Base-by-base conservation (phyloP, 1,140 invertebrate genomes). In the Sycophila sp. region DNA sequence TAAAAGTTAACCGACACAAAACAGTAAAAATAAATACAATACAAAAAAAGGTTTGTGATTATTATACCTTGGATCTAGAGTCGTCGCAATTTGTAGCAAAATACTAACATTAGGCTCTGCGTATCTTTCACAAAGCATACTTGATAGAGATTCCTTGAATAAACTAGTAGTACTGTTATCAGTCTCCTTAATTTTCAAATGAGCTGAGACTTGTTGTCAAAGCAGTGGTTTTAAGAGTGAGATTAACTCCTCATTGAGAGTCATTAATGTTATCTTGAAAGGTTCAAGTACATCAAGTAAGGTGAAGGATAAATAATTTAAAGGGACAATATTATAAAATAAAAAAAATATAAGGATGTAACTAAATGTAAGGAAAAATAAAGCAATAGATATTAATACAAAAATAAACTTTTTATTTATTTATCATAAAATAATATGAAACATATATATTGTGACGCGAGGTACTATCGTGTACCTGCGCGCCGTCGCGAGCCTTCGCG, bases 241-340 rank as follows among this genome's bases (percentile, higher is more conserved):
- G 72, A 88, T 85, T 0, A 88, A 72, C 63, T 89, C 88, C 73
- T 89, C 87, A 60, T 85, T 85, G 0, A 89, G 76, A 0, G 88
- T 89, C 76, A 87, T 84, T 22, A 87, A 86, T 4, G 87, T 88
- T n/a, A 88, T 86, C 85, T 88, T 88, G 24, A 89, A 88, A 2
- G 88, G 88, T 26, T 87, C 84, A 0, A 89, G 76, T 13, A 87
- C 87, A 30, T 76, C 78, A 4, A 88, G n/a, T n/a, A n/a, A n/a
- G n/a, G n/a, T n/a, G n/a, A n/a, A n/a, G n/a, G n/a, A n/a, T n/a
- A n/a, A n/a, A n/a, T n/a, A n/a, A n/a, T n/a, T n/a, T n/a, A n/a
- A n/a, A n/a, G n/a, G n/a, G n/a, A n/a, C n/a, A n/a, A n/a, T n/a
- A n/a, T n/a, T n/a, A n/a, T n/a, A n/a, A n/a, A n/a, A n/a, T n/a